Base-by-base conservation (phyloP, 2,888 invertebrate genomes). In the Dastarcus helophoroides region DNA sequence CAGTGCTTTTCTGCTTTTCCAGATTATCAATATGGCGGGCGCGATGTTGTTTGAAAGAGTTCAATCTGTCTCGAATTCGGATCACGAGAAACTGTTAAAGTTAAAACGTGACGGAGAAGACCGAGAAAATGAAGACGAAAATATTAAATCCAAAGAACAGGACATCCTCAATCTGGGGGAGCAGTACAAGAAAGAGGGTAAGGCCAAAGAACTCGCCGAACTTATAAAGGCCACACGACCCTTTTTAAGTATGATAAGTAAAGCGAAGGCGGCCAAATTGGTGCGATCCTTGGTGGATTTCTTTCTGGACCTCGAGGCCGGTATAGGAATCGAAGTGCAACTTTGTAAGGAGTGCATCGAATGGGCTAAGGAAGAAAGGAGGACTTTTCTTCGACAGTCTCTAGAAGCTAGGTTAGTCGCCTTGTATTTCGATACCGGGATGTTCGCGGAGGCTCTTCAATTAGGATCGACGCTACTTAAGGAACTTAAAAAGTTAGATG, bases 181-280 rank as follows among this genome's bases (percentile, higher is more conserved):
- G 58, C 75, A 85, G 40, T 84, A 91, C 61, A 89, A 93, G 65
- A 84, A 89, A 54, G 85, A 86, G 62, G 88, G 88, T 56, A 89
- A 90, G 64, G 91, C 93, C 41, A 85, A 89, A 63, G 86, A 86
- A 62, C 67, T 88, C 45, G 88, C 86, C 10, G 85, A 89, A 49
- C 71, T 98, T 43, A 95, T 98, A 54, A 89, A 89, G 67, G 82
- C 83, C 39, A 93, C 93, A 28, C 76, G 97, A 50, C 95, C 97
- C 9, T 98, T 98, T 60, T 72, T 98, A 36, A 82, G 82, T 50
- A 70, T 83, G 48, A 90, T 98, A 54, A 95, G 95, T 60, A 98
- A 98, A 69, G 97, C 98, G 17, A 98, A 98, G 66, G 98, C 98
- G 30, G 97, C 97, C 1, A 98, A 98, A 64, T 67, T 99, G 50